These are phyloP conservation scores for Tenrec ecaudatus DNA, from an alignment of 2,113 vertebrate species.

Conservation along the genomic window DNA sequence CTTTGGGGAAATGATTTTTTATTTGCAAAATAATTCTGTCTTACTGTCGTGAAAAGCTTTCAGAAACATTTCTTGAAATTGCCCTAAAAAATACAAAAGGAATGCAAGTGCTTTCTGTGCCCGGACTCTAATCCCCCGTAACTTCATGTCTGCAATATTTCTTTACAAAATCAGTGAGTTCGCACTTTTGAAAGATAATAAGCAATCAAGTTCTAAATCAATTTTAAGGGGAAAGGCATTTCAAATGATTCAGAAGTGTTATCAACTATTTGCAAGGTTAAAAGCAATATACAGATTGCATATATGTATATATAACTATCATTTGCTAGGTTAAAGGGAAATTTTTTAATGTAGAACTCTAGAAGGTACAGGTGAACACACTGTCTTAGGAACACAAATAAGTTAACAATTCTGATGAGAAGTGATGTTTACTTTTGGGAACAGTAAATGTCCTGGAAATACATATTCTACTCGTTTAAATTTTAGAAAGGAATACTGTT, in stretches of 20 bases:
- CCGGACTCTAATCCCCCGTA: not conserved
- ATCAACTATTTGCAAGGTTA: slow-evolving; percentile 31
- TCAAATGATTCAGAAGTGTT: slow-evolving; percentile 4
- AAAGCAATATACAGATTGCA: not conserved
- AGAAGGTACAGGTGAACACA: not conserved
- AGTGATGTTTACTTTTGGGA: not conserved
- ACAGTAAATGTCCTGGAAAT: not conserved
- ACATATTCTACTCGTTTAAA: not conserved
- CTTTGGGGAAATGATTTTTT: not conserved
- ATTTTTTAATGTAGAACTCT: not conserved
- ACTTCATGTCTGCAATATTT: not conserved
- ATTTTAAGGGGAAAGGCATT: not conserved
- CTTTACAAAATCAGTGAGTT: not conserved
- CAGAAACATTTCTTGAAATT: slow-evolving; percentile 23
- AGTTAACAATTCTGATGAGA: not conserved
- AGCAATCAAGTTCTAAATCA: not conserved
- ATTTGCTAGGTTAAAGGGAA: slow-evolving; percentile 47
- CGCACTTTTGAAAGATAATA: slow-evolving; percentile 1
- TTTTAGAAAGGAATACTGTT: not conserved
- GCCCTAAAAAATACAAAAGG: not conserved
- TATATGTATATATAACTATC: too few species aligned
- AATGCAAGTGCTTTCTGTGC: not conserved
- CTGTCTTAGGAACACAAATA: not conserved
- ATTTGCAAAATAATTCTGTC: slow-evolving; percentile 29
- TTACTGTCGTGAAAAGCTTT: not conserved